Base-by-base conservation (phyloP, 1,140 invertebrate genomes). In the Penaeus chinensis region DNA sequence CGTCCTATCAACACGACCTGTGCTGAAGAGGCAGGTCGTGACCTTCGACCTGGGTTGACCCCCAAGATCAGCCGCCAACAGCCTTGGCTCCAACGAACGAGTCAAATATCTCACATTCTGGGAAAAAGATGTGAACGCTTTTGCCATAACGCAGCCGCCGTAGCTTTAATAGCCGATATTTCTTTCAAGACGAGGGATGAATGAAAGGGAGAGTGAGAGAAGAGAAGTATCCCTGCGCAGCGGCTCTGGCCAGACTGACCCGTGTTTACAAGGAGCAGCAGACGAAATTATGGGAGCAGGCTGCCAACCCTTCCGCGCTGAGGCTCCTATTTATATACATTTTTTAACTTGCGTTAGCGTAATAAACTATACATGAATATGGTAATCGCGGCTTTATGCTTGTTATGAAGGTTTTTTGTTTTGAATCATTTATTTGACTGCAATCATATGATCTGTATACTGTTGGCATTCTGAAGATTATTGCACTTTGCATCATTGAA, bases 141-240 rank as follows among this genome's bases (percentile, higher is more conserved):
- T 86, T 76, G 84, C 84, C 84, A 86, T 86, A 86, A 86, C 84
- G 84, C 47, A 86, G 77, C 84, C 71, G 77, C 84, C 71, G 63
- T 78, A 61, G 61, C 7, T 54, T 60, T 18, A 32, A 10, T 81
- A 32, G 11, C 32, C 18, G 54, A 47, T 22, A 74, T 74, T 8
- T 37, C 61, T 32, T 62, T 47, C 61, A 37, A 65, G 60, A 63
- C 37, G 19, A 81, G 63, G 61, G 61, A 62, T 62, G 16, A 27
- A n/a, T 19, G 54, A 54, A 54, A 54, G 2, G 11, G 11, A 54
- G 54, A 54, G 11, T 13, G 54, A 54, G 54, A 16, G 54, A 54
- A 54, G 54, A 16, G 11, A 54, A 54, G 54, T 11, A 54, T 16
- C 54, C 10, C 54, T 54, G 10, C 54, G 54, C 54, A 54, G 54